phyloP scores from a whole-genome alignment of 2,797 vertebrate species.

The Gambusia yucatana region DNA sequence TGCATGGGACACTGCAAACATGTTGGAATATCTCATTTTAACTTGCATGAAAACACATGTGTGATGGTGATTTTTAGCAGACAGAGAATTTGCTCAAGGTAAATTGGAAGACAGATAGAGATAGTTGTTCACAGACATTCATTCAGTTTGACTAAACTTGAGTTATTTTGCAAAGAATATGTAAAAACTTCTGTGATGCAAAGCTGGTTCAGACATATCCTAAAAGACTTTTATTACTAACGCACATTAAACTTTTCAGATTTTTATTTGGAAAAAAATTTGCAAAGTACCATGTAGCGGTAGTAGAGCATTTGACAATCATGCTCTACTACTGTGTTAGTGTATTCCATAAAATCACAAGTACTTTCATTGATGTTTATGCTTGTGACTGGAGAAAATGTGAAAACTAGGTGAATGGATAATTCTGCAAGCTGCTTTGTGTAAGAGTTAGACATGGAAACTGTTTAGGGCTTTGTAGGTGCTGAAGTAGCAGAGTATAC shows the following conservation, averaged over 20 bases:
- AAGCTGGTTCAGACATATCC: neutral
- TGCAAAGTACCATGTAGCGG: neutral
- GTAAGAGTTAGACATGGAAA: slow-evolving; percentile 12
- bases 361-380: neutral
- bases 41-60: neutral
- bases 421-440: neutral
- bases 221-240: neutral
- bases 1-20: neutral
- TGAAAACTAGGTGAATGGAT: neutral
- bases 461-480: slow-evolving; percentile 25
- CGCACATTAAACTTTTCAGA: neutral
- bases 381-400: neutral
- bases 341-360: neutral
- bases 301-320: neutral
- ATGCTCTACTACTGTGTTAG: neutral
- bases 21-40: neutral
- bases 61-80: neutral
- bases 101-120: neutral
- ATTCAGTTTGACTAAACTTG: neutral
- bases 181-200: neutral
- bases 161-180: neutral
- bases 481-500: slow-evolving; percentile 34
- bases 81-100: neutral
- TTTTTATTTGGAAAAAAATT: neutral
- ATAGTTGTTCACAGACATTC: neutral